Conservation (phyloP, 1,140 invertebrate genomes). For the Drosophila nigrodunni region DNA sequence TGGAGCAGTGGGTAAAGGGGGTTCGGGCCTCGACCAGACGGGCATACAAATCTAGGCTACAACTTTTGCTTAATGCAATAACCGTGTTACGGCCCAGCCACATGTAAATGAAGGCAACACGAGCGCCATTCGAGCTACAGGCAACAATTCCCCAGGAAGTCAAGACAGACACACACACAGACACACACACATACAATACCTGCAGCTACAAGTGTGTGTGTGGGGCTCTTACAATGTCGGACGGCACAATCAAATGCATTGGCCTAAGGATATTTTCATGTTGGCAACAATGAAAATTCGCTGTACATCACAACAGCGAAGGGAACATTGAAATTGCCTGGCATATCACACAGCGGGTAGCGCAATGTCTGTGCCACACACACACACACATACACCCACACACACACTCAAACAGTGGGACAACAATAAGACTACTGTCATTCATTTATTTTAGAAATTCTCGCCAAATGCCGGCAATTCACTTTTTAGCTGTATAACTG, state of each 20-base stretch:
- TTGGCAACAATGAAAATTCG: slow-evolving; percentile 64
- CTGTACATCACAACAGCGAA: slow-evolving; percentile 14
- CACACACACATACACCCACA: slow-evolving; percentile 4
- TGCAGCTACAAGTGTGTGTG: slow-evolving; percentile 22
- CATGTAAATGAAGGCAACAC: slow-evolving; percentile 71
- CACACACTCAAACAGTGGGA: background rate
- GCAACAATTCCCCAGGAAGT: slow-evolving; percentile 72
- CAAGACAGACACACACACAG: slow-evolving; percentile 62
- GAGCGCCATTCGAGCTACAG: slow-evolving; percentile 24
- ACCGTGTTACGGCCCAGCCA: slow-evolving; percentile 69
- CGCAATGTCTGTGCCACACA: slow-evolving; percentile 22
- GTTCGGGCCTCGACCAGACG: slow-evolving; percentile 16
- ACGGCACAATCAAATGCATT: slow-evolving; percentile 62
- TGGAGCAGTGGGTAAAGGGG: background rate
- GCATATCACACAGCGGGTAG: slow-evolving; percentile 46
- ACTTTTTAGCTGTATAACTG: slow-evolving; percentile 23
- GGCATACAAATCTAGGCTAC: slow-evolving; percentile 74
- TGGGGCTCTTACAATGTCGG: slow-evolving; percentile 27
- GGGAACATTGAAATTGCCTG: slow-evolving; percentile 9
- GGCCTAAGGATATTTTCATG: slow-evolving; percentile 67
- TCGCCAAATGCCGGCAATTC: slow-evolving; percentile 34
- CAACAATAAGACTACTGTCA: slow-evolving; percentile 38
- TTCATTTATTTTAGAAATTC: slow-evolving; percentile 52
- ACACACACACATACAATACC: slow-evolving; percentile 20
- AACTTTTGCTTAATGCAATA: slow-evolving; percentile 78